Evolutionary conservation across 2,888 invertebrate species (phyloP), one percentile per base, ranked within the genome.

Genomic region (Trissonchulus latispiculum): DNA sequence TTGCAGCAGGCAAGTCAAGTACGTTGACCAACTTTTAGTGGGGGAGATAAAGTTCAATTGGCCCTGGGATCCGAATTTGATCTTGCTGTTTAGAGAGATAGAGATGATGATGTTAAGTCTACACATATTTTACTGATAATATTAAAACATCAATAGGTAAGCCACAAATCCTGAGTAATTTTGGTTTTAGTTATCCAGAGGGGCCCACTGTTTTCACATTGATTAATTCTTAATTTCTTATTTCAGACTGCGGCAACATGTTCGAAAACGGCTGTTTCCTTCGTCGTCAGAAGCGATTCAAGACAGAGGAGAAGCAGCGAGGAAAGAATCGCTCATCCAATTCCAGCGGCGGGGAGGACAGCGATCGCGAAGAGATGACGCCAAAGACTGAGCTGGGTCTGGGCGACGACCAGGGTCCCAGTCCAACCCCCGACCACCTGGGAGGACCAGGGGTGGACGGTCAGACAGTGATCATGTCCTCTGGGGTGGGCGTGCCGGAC

Each of bases 281-380:
- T 48, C 86, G 92, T 35, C 87, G 92, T 64, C 86, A 91, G 76
- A 92, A 92, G 83, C 87, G 92, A 2, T 92, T 93, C 86, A 93
- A 92, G 84, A 94, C 95, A 83, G 93, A 94, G 83, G 95, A 95
- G 86, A 94, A 94, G 82, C 95, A 95, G 84, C 88, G 90, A 72
- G 48, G 8, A 8, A 48, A 48, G 23, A 48, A 48, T 48, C 48
- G 48, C 8, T 15, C 8, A 15, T 8, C 8, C 48, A 8, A 48
- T 48, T 48, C 48, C 23, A 48, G 48, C 48, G 48, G 48, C 8
- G 48, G 48, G 48, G 48, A 48, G 48, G n/a, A n/a, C n/a, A 48
- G 48, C 23, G 48, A 48, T 48, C 8, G 8, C 8, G 48, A 48
- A 23, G 48, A 8, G 8, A 8, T 48, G 48, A 15, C 48, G 48